Base-by-base conservation (phyloP, 2,888 invertebrate genomes). In the Folsomia manolachei region DNA sequence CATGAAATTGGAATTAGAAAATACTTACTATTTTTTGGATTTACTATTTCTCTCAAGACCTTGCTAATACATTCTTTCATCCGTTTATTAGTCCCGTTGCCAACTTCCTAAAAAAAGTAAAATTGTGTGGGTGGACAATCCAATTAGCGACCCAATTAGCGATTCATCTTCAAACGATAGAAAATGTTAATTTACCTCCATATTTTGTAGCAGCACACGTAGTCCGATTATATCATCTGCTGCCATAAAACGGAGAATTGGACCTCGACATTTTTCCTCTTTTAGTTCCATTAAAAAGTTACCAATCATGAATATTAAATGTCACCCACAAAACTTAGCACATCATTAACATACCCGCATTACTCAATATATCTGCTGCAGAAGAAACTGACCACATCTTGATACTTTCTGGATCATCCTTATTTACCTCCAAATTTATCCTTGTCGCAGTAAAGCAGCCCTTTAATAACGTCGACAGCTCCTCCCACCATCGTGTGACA, bases 21-120 rank as follows among this genome's bases (percentile, higher is more conserved):
- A n/a, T n/a, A n/a, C 71, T 66, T 70, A 79, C 79, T 76, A 70
- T 71, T 72, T 66, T 76, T 75, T 23, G 75, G 78, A 53, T 73
- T 76, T 27, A 78, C 74, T 62, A 74, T 62, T 63, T 79, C 78
- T 2, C 79, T 73, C 24, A 79, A 39, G 27, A 78, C 63, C 53
- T 72, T 71, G 1, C 76, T 74, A n/a, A 72, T 65, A 4, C 51
- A 2, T 51, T 66, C 65, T 51, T n/a, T n/a, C n/a, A n/a, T n/a
- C n/a, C 19, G 27, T 66, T 39, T 66, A 19, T 18, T 21, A 23
- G 52, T 21, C 19, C 23, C 51, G 52, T 14, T 51, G 25, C 11
- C 23, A 19, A 18, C 23, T 66, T 21, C 65, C 39, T 27, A 23
- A 63, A 63, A 63, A 63, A 14, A 23, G 14, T 23, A 63, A 19